phyloP scores from a whole-genome alignment of 2,797 vertebrate species.

The Myoxocephalus aenaeus region DNA sequence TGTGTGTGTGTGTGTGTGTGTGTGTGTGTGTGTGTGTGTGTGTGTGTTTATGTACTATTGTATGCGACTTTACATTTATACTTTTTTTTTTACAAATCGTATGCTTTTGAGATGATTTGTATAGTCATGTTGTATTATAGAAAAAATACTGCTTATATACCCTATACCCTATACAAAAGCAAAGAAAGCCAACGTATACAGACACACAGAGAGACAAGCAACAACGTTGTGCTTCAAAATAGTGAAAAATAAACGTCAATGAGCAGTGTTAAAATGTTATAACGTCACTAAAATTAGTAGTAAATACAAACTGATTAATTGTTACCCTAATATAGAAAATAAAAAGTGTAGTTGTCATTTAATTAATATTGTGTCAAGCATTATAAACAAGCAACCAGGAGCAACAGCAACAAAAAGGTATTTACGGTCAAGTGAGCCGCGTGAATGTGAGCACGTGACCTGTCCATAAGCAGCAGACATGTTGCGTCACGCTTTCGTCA shows the following conservation, averaged over 20 bases:
- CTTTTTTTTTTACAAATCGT: too few relatives aligned
- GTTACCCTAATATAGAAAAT: not conserved
- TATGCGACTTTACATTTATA: too few relatives aligned
- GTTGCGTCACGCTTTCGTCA: constrained; percentile 8
- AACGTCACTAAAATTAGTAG: not conserved
- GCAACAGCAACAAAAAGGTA: not conserved
- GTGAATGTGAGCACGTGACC: not conserved
- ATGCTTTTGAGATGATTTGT: not conserved
- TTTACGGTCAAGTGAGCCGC: constrained; percentile 9
- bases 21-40: too few relatives aligned
- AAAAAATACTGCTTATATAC: not conserved
- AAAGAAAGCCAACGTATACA: not conserved
- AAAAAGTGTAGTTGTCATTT: not conserved
- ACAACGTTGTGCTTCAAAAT: not conserved
- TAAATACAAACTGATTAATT: not conserved
- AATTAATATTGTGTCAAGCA: not conserved
- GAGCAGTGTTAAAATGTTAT: not conserved
- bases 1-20: too few relatives aligned
- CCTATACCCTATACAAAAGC: not conserved
- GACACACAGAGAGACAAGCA: not conserved
- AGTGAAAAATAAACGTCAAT: not conserved
- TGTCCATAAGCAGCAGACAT: not conserved
- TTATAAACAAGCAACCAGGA: not conserved
- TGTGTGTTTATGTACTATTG: too few relatives aligned
- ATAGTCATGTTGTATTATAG: not conserved